These are phyloP conservation scores for Zaprionus tsacasi DNA, from an alignment of 1,140 invertebrate genomes.

Conservation along the genomic window DNA sequence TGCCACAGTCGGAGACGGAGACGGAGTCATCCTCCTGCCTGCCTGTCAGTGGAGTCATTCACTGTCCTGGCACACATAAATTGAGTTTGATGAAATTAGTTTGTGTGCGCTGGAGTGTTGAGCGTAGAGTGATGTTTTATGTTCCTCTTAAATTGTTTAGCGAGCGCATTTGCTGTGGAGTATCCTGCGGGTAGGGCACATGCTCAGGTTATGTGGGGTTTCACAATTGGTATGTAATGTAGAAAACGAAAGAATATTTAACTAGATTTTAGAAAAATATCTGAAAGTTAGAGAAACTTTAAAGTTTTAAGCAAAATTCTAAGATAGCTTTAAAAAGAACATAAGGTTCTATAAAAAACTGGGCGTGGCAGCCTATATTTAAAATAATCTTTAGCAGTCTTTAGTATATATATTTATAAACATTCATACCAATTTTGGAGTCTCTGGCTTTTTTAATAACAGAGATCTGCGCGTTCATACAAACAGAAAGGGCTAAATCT, in stretches of 20 bases:
- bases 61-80: slow-evolving; percentile 50
- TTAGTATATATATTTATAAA: no score
- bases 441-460: no score
- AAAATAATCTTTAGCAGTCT: no score
- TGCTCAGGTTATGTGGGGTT: neutral
- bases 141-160: slow-evolving; percentile 46
- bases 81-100: slow-evolving; percentile 77
- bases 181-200: slow-evolving; percentile 3
- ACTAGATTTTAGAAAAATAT: neutral
- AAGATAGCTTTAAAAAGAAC: no score
- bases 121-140: slow-evolving; percentile 44
- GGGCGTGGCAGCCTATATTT: no score
- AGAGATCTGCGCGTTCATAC: no score
- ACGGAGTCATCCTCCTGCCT: slow-evolving; percentile 1
- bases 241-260: neutral
- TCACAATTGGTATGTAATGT: neutral
- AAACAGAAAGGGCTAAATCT: no score
- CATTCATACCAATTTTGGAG: no score
- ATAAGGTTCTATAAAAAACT: no score
- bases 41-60: slow-evolving; percentile 25
- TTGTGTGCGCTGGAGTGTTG: slow-evolving; percentile 37
- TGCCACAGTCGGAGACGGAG: slow-evolving; percentile 18
- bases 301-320: neutral
- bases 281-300: neutral
- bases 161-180: slow-evolving; percentile 14